Base-by-base conservation (phyloP, 2,797 vertebrate genomes). In the Lacerta agilis region DNA sequence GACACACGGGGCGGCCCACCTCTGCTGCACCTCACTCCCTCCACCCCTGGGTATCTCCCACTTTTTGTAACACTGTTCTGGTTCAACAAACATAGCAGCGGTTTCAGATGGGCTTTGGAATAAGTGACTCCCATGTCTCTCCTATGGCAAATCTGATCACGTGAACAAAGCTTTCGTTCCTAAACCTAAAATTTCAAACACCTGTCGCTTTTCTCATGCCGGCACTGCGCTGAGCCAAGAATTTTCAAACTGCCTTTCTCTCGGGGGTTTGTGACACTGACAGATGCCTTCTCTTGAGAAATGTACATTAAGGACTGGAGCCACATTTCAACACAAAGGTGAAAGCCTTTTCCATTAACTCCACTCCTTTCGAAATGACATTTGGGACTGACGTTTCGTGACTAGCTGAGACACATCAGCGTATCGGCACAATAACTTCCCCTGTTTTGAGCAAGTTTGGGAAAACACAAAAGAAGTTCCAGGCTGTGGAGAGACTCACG, bases 211-310 rank as follows among this genome's bases (percentile, higher is more conserved):
- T 2, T 77, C 64, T 64, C 23, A 11, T 33, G 9, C 27, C 0
- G 29, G n/a, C 23, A 25, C 67, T 5, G 11, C 27, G 55, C 27
- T 29, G 61, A 0, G 0, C 73, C 3, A 79, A 88, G 73, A 41
- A 29, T 5, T 85, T 0, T 0, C 15, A 0, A 27, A 72, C 23
- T 11, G 86, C 71, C 78, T 71, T 88, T 82, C 88, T 81, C 0
- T 0, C 0, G 45, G 7, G 7, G 29, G 13, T 41, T 8, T 77
- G 4, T 36, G 1, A 6, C 10, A 0, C 36, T 0, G 18, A 67
- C 27, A 79, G 49, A 84, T 79, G 49, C 18, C 1, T n/a, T 84
- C 76, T 84, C 76, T 79, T 88, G 36, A 29, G 81, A 45, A 36
- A 61, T 2, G 0, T 0, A 25, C 15, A n/a, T n/a, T 79, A 10